phyloP scores from a whole-genome alignment of 2,113 vertebrate genomes.

The Mungos mungo region DNA sequence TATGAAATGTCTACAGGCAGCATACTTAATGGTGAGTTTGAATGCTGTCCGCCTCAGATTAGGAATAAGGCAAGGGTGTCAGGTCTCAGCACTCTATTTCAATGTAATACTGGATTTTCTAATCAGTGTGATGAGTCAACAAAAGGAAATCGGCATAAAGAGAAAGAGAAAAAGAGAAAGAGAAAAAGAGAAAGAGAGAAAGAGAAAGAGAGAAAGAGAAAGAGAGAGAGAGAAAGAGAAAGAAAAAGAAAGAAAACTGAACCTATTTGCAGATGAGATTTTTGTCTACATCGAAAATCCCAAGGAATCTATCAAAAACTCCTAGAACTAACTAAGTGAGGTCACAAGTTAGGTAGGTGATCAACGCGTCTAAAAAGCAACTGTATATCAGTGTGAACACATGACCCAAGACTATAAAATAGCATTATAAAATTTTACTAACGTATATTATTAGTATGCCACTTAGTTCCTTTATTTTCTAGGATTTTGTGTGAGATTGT shows the following conservation, averaged over 20 bases:
- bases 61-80: background rate
- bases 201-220: too few relatives aligned
- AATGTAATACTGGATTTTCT: background rate
- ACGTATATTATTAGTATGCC: background rate
- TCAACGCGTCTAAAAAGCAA: background rate
- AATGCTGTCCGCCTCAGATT: background rate
- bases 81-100: background rate
- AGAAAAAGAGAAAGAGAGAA: background rate
- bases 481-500: background rate
- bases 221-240: background rate
- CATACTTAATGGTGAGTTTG: background rate
- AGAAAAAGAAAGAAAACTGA: background rate
- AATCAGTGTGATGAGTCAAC: background rate
- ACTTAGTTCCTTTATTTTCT: background rate
- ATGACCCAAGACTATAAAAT: background rate
- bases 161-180: background rate
- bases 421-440: background rate
- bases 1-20: background rate
- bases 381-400: background rate
- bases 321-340: background rate
- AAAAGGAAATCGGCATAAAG: background rate
- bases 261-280: background rate
- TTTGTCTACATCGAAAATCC: background rate
- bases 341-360: background rate
- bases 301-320: background rate